Evolutionary conservation across 2,888 invertebrate genomes (phyloP).

Genomic region (Meteorus cinctellus): DNA sequence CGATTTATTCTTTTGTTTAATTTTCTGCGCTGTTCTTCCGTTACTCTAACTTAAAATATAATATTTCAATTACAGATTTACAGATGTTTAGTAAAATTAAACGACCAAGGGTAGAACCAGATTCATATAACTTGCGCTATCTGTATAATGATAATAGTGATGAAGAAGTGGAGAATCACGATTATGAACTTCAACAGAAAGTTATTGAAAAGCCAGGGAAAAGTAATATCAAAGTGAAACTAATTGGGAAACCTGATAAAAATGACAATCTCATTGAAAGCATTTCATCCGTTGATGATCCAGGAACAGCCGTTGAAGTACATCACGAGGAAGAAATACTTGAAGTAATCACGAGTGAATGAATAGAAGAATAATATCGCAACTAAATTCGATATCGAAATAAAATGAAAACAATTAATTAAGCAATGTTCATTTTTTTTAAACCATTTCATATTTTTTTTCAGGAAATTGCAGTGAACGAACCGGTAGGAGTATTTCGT

Average conservation of each 20-base stretch:
- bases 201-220: conserved; percentile 35
- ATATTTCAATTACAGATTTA: conserved; percentile 35
- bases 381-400: no score
- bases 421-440: no score
- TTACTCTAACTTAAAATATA: background rate
- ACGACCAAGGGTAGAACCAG: background rate
- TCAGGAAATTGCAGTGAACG: no score
- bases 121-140: background rate
- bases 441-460: no score
- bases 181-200: conserved; percentile 26
- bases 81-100: conserved; percentile 26
- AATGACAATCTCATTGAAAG: conserved; percentile 15
- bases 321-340: background rate
- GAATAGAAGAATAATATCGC: no score
- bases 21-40: no score
- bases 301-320: background rate
- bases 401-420: conserved; percentile 19
- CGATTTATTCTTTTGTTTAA: no score
- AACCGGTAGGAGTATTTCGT: no score
- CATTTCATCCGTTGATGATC: background rate
- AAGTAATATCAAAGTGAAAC: background rate
- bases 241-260: no score
- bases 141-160: conserved; percentile 39
- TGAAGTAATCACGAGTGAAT: background rate
- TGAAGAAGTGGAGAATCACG: conserved; percentile 12